A percentile compares a stretch with the other conserved stretches of the same genome.
phyloP scores from a whole-genome alignment of 2,888 invertebrate species.

The Petrolisthes manimaculis region DNA sequence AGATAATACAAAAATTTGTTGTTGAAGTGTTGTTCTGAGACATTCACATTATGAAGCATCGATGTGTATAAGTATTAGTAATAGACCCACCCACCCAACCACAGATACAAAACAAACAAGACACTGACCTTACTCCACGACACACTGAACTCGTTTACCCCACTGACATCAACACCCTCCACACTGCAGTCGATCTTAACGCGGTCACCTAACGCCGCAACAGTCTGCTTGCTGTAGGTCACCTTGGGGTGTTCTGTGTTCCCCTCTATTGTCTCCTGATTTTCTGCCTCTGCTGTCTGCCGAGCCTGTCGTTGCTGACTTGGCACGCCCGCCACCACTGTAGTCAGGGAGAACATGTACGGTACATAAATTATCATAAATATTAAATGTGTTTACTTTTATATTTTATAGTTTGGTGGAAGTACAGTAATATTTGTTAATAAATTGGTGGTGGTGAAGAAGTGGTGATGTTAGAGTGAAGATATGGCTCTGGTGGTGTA shows the following conservation, averaged over 20 bases:
- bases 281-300: not conserved
- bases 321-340: conserved; percentile 11
- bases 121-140: conserved; percentile 60
- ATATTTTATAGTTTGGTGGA: too few species aligned
- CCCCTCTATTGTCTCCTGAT: not conserved
- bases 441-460: not conserved
- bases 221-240: conserved; percentile 62
- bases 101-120: too few species aligned
- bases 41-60: too few species aligned
- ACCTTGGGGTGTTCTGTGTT: conserved; percentile 44
- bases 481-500: not conserved
- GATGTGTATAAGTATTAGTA: too few species aligned
- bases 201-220: conserved; percentile 39
- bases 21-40: too few species aligned
- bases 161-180: conserved; percentile 54
- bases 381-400: not conserved
- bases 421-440: not conserved
- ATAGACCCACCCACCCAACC: too few species aligned
- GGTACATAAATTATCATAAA: not conserved
- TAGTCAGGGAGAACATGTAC: not conserved
- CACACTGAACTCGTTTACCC: conserved; percentile 53
- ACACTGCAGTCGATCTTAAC: conserved; percentile 61
- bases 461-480: not conserved
- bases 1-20: too few species aligned
- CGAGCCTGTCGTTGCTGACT: not conserved